A percentile compares a stretch with the other conserved stretches of the same genome.
phyloP scores from a whole-genome alignment of 2,113 vertebrate species.

The Dunckerocampus dactyliophorus region DNA sequence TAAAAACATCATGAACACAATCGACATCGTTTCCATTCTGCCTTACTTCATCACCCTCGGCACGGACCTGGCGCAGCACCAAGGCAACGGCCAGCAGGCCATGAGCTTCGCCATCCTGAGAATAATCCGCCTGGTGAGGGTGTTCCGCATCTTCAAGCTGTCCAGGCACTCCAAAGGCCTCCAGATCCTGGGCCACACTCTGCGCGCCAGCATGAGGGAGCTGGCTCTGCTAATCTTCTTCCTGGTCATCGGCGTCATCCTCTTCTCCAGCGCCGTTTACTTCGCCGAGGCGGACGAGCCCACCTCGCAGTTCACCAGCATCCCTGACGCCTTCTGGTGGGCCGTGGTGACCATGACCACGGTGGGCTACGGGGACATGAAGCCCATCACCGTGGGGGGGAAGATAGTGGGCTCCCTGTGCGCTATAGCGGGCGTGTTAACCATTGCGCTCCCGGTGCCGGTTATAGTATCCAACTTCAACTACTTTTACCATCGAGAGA shows the following conservation, averaged over 20 bases:
- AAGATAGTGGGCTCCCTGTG: constrained; percentile 98
- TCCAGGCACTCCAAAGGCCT: constrained; percentile 97
- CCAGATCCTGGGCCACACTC: constrained; percentile 96
- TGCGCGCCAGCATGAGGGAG: constrained; percentile 96
- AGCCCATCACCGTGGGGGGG: constrained; percentile 95
- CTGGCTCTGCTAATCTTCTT: constrained; percentile 98
- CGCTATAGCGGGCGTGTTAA: constrained; percentile 96
- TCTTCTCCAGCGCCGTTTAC: constrained; percentile 98
- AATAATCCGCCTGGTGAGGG: constrained; percentile 94
- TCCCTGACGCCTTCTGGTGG: constrained; percentile 99
- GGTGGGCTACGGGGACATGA: constrained; percentile 99
- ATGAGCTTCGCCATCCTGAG: constrained; percentile 98
- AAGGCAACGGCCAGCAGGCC: constrained; percentile 87
- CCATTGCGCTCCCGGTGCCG: constrained; percentile 96
- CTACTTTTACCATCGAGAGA: constrained; percentile 98
- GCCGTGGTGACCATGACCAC: constrained; percentile 99
- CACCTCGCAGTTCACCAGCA: constrained; percentile 94
- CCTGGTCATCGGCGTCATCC: constrained; percentile 95
- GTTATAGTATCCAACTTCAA: constrained; percentile 99
- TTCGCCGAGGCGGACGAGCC: constrained; percentile 97
- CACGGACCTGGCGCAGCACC: constrained; percentile 90
- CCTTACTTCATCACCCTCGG: constrained; percentile 99
- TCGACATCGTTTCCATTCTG: constrained; percentile 98
- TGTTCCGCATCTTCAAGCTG: constrained; percentile 98
- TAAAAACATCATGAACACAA: constrained; percentile 98